Evolutionary conservation across 2,113 vertebrate genomes (phyloP), one percentile per base, ranked within the genome.

Genomic region (Phoenicopterus ruber): DNA sequence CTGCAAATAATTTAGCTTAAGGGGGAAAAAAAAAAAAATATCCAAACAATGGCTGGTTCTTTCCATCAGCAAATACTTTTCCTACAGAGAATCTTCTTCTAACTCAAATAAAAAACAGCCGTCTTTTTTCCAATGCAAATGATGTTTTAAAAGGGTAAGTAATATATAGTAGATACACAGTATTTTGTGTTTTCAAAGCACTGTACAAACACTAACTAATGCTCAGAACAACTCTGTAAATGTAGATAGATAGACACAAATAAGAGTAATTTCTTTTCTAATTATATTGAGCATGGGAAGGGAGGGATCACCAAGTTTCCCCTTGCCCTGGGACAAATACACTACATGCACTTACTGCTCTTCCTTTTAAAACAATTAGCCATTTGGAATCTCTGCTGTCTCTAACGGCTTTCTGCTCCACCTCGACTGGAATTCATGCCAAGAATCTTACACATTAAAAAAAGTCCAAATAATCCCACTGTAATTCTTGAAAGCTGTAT

Each of bases 341-440:
- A 31, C 3, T 65, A 38, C 7, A 28, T 7, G n/a, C 14, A 70
- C 65, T 84, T 86, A 59, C 38, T 26, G 29, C 44, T 84, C 80
- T 93, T 96, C 90, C 81, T 95, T 88, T 86, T 28, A 93, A 92
- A 94, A 87, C 67, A 84, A 94, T 80, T 84, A 87, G 63, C 31
- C 65, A 42, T 83, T 88, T 86, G 47, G 69, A 90, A 92, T 72
- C 55, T 74, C 67, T 15, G 11, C 34, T 47, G 11, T 49, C 49
- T 91, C n/a, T 87, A 78, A 72, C 38, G 17, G 40, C 13, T 86
- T 94, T 95, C 81, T 96, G 49, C 74, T 66, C 59, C 70, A 94
- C 93, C 62, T 90, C 21, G 5, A 38, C 42, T 86, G 49, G 72
- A 94, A 96, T 62, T 91, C 46, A 47, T 46, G 32, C 77, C 94